Conservation (phyloP, 1,140 invertebrate species). For the Sweltsa coloradensis region DNA sequence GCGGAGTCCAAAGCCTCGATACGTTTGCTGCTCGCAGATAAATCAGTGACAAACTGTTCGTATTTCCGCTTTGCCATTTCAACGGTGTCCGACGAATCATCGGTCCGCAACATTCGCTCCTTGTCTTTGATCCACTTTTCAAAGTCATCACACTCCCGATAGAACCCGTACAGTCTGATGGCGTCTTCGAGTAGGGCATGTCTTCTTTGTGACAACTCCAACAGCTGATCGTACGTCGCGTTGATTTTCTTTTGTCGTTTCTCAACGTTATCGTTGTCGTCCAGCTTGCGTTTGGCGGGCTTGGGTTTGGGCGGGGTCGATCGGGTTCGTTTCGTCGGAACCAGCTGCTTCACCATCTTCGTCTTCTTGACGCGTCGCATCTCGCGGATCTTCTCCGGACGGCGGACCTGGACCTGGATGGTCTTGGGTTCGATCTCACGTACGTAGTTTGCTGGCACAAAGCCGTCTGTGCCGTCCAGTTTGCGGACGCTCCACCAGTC, state of each 20-base stretch:
- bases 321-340: constrained; percentile 42
- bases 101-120: constrained; percentile 72
- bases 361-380: constrained; percentile 81
- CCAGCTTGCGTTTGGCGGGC: constrained; percentile 36
- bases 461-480: constrained; percentile 82
- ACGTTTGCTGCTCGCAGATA: constrained; percentile 82
- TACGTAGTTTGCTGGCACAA: constrained; percentile 96
- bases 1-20: constrained; percentile 80
- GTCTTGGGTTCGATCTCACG: constrained; percentile 83
- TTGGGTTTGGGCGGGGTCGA: no score
- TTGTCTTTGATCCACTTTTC: constrained; percentile 96
- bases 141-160: constrained; percentile 95
- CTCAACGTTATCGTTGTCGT: constrained; percentile 67
- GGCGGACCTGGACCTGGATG: constrained; percentile 61
- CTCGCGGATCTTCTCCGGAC: constrained; percentile 68
- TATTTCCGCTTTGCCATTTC: constrained; percentile 90
- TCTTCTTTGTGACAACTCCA: constrained; percentile 63
- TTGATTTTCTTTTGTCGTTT: constrained; percentile 71
- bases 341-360: constrained; percentile 73
- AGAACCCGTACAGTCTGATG: constrained; percentile 86
- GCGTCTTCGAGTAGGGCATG: constrained; percentile 81
- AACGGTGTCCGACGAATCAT: constrained; percentile 80
- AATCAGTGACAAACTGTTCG: constrained; percentile 90
- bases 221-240: constrained; percentile 64
- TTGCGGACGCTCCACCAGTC: constrained; percentile 99